Evolutionary conservation across 2,888 invertebrate species (phyloP), one percentile per base, ranked within the genome.

Genomic region (Arge pagana): DNA sequence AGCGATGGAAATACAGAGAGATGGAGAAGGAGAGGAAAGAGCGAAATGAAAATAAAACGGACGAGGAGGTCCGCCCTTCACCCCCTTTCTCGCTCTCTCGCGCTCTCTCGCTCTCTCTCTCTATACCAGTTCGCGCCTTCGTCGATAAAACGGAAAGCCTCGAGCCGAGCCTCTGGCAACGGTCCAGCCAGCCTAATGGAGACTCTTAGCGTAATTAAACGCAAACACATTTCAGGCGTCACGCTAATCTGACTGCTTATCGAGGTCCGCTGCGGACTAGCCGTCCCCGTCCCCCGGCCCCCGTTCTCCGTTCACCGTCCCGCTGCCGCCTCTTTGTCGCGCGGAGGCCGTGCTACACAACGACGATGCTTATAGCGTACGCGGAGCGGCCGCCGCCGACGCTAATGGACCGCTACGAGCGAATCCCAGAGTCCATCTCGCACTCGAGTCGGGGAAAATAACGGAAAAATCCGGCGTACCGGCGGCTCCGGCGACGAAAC

Each of bases 171-270:
- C 70, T n/a, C n/a, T 75, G 74, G 72, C 74, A 72, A 55, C 63
- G 70, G 72, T 75, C 74, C 75, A 74, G 72, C 72, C 71, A 74
- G 72, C 72, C 71, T 75, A 75, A 75, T 74, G 73, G 74, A 74
- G 71, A 74, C 74, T 75, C 74, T 75, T 74, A 74, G 72, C 67
- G 72, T 75, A 75, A 75, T 75, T 75, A 74, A 75, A 75, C 72
- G 74, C 74, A 75, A 75, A 75, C 73, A 75, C 74, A 70, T 74
- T 70, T 68, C 70, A 72, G 73, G 71, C 71, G 74, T 74, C 73
- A 68, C 67, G 68, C 71, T 75, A 72, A 73, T 75, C 75, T 66
- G 64, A 72, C 72, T 72, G 73, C 74, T 73, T 73, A 74, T 74
- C 72, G 70, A 70, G 70, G 68, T 68, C 64, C 64, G 64, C 64